Conservation (phyloP, 2,797 vertebrate genomes). For the Darevskia nairensis region DNA sequence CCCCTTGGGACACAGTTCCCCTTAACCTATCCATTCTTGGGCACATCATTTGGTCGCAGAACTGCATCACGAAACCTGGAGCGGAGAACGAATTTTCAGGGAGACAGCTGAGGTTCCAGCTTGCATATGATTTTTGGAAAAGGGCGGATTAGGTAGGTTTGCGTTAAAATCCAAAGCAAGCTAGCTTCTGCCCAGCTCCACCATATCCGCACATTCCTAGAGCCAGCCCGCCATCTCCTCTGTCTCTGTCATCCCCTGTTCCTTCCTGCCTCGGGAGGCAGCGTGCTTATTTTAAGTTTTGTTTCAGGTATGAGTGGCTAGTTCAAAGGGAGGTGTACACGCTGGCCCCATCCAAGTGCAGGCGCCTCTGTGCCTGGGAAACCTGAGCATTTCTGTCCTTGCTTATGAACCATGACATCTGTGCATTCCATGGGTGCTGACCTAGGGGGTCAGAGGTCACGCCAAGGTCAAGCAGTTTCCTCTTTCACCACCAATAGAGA, state of each 20-base stretch:
- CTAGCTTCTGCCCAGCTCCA: neutral
- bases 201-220: neutral
- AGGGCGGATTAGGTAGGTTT: neutral
- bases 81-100: neutral
- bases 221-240: neutral
- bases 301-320: constrained; percentile 75
- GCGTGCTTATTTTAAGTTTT: neutral
- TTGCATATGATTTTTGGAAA: neutral
- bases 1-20: too few species aligned
- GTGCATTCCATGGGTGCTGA: constrained; percentile 87
- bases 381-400: constrained; percentile 82
- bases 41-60: too few species aligned
- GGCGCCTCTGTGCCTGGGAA: constrained; percentile 87
- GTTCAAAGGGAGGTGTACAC: constrained; percentile 78
- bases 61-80: neutral
- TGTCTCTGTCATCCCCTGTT: neutral
- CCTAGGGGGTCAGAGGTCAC: constrained; percentile 85
- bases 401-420: constrained; percentile 90
- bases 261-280: constrained; percentile 9
- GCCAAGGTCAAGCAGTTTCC: constrained; percentile 83
- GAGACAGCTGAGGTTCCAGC: neutral
- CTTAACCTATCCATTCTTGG: too few species aligned
- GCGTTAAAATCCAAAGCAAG: too few species aligned
- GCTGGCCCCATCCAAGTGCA: constrained; percentile 79
- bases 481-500: constrained; percentile 83